Evolutionary conservation across 2,113 vertebrate genomes (phyloP).

Genomic region (Corydoras maculifer): DNA sequence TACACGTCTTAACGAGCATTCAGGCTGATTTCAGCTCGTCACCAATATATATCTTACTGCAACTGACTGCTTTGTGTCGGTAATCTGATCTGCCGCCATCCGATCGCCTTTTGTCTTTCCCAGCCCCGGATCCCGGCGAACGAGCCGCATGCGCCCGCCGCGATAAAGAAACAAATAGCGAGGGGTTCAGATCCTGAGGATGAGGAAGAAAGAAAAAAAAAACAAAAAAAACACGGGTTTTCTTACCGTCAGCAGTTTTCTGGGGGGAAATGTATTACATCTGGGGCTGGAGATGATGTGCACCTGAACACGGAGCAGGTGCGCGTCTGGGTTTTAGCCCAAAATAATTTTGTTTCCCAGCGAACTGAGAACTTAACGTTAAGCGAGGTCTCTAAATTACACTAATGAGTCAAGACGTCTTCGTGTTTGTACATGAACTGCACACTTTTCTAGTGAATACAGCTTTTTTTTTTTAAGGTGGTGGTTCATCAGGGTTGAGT

Average conservation of each 20-base stretch:
- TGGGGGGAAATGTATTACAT: constrained; percentile 5
- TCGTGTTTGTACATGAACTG: no score
- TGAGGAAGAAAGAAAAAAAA: no score
- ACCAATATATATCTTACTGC: neutral
- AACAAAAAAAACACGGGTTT: constrained; percentile 17
- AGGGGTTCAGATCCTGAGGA: no score
- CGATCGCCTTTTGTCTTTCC: neutral
- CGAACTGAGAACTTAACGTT: neutral
- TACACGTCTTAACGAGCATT: constrained; percentile 15
- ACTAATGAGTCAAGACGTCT: no score
- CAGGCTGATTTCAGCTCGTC: neutral
- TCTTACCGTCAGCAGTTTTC: constrained; percentile 31
- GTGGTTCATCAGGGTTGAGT: no score
- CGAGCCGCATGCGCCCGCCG: no score
- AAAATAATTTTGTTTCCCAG: neutral
- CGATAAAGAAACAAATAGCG: no score
- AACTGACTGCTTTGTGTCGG: neutral
- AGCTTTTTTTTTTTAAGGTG: no score
- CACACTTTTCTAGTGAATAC: no score
- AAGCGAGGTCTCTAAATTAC: no score
- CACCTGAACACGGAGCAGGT: constrained; percentile 30
- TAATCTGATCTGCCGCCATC: neutral
- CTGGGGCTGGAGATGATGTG: constrained; percentile 21
- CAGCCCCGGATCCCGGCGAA: no score
- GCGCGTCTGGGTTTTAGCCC: neutral